Evolutionary conservation across 2,888 invertebrate genomes (phyloP), one percentile per base, ranked within the genome.

Genomic region (Archips crataeganus): DNA sequence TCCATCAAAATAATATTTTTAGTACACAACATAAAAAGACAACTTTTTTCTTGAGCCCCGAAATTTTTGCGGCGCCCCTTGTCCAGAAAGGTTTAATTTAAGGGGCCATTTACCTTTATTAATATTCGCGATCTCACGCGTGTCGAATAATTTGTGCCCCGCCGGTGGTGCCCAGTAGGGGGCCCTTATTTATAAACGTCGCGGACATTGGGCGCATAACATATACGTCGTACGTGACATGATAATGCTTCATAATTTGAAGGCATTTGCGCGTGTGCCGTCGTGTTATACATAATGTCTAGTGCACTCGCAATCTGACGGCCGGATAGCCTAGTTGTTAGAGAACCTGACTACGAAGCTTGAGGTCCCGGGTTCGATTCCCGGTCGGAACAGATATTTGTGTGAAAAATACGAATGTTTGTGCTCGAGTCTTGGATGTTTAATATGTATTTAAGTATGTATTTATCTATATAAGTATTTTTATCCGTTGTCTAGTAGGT

Each of bases 111-210:
- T 74, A 75, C 74, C 75, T 75, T 76, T 77, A 76, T 77, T 76
- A 77, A 76, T 77, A 77, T 77, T 75, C 77, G 62, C 63, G 70
- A 70, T 62, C 61, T 60, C 75, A 74, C 77, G 75, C 74, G 59
- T 74, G 61, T 66, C 71, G 42, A 71, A 76, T 77, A 77, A 75
- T 70, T 77, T 70, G 42, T 61, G 47, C 49, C 62, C 69, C 67
- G 9, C 10, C 51, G 69, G 66, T 69, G 73, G 74, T 74, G 57
- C 57, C 36, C 70, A 63, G 63, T 47, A 15, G 15, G 34, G 23
- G 36, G 42, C 10, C 49, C 49, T 36, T 75, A 71, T 72, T 71
- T 69, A 69, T 54, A 66, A 69, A 49, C 66, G 70, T 70, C 69
- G 57, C 32, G 70, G 72, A n/a, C 72, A 70, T 62, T 15, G 69